A percentile compares a stretch with the other conserved stretches of the same genome.
Conservation (phyloP, 2,113 vertebrate genomes). For the Cryptomyrus ogoouensis region DNA sequence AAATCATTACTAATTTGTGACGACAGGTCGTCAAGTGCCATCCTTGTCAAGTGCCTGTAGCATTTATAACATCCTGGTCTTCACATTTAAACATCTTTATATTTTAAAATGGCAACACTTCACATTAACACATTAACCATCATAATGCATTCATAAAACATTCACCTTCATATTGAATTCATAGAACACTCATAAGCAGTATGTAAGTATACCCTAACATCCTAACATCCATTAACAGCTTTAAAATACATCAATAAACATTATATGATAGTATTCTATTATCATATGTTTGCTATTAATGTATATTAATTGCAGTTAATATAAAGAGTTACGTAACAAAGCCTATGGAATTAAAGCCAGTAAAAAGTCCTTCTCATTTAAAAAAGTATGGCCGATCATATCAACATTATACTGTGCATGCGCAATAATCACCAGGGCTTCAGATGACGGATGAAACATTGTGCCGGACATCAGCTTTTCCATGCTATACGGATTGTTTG, state of each 20-base stretch:
- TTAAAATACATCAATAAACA: too few relatives aligned
- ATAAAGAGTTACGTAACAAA: not conserved
- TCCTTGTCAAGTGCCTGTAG: not conserved
- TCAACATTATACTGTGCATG: too few relatives aligned
- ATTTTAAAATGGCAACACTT: not conserved
- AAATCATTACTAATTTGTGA: not conserved
- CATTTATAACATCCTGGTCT: not conserved
- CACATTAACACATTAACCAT: too few relatives aligned
- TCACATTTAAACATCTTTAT: not conserved
- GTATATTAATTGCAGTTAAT: not conserved
- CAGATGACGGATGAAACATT: too few relatives aligned
- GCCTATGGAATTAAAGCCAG: not conserved
- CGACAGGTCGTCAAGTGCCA: not conserved
- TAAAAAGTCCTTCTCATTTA: not conserved
- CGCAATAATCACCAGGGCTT: too few relatives aligned
- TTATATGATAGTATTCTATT: too few relatives aligned
- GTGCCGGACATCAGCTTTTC: too few relatives aligned
- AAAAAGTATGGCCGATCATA: not conserved
- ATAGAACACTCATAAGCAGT: not conserved
- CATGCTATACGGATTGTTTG: too few relatives aligned
- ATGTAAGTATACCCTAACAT: not conserved
- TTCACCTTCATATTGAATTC: not conserved
- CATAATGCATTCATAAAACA: too few relatives aligned
- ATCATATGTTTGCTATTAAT: too few relatives aligned
- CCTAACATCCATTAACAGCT: not conserved